phyloP scores from a whole-genome alignment of 2,113 vertebrate genomes.

The Dolichotis patagonum region DNA sequence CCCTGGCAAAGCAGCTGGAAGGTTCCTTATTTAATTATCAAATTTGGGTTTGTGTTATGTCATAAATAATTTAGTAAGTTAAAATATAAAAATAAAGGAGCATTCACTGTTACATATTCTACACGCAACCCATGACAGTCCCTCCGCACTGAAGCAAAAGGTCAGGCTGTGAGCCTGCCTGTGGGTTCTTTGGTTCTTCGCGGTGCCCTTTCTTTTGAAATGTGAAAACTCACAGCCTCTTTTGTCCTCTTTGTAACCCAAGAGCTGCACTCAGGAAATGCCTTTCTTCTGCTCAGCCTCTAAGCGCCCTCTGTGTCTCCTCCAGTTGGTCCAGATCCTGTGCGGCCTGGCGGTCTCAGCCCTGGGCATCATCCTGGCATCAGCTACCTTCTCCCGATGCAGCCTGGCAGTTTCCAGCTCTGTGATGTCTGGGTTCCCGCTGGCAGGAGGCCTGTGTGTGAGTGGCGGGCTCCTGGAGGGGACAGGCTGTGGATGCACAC shows the following conservation, averaged over 20 bases:
- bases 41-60: too few species aligned
- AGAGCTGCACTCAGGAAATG: not conserved
- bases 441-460: conserved; percentile 63
- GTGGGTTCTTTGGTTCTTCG: too few species aligned
- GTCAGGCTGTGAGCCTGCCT: too few species aligned
- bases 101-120: too few species aligned
- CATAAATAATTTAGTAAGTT: too few species aligned
- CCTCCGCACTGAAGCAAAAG: too few species aligned
- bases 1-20: too few species aligned
- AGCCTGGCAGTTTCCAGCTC: not conserved
- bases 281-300: not conserved
- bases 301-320: not conserved
- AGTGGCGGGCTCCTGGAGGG: conserved; percentile 10
- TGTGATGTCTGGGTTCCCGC: conserved; percentile 30
- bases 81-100: too few species aligned
- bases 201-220: not conserved
- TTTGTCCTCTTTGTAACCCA: not conserved
- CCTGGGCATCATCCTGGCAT: conserved; percentile 38
- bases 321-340: conserved; percentile 66
- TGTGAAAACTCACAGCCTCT: not conserved
- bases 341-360: conserved; percentile 55
- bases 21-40: too few species aligned
- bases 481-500: not conserved
- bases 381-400: not conserved
- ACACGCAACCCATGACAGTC: too few species aligned